phyloP scores from a whole-genome alignment of 1,140 invertebrate species.

The Drosophila teissieri region DNA sequence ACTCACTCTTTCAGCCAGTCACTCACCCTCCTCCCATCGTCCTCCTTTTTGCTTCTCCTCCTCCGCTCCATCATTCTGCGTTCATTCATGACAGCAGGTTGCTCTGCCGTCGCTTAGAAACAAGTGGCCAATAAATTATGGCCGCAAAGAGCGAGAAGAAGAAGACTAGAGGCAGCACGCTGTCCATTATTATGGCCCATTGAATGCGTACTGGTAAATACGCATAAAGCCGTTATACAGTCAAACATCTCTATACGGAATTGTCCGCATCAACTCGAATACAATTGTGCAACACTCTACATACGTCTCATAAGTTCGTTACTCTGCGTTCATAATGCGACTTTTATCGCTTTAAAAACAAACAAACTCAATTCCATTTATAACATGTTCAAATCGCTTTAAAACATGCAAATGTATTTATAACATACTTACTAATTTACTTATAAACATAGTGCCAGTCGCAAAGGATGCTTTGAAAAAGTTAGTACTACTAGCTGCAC shows the following conservation, averaged over 20 bases:
- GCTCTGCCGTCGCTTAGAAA: slow-evolving; percentile 70
- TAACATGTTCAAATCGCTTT: too few species aligned
- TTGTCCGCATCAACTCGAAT: too few species aligned
- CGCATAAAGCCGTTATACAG: slow-evolving; percentile 72
- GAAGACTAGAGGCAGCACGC: slow-evolving; percentile 22
- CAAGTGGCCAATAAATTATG: slow-evolving; percentile 82
- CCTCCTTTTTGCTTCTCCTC: background rate
- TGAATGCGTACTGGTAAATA: slow-evolving; percentile 78
- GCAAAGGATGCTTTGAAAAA: too few species aligned
- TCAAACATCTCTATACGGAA: slow-evolving; percentile 6
- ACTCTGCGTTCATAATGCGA: background rate
- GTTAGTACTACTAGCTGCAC: too few species aligned
- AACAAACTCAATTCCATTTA: too few species aligned
- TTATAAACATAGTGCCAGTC: too few species aligned
- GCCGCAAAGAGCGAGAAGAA: slow-evolving; percentile 41
- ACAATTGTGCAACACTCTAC: background rate
- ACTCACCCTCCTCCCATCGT: slow-evolving; percentile 5
- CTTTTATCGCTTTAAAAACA: too few species aligned
- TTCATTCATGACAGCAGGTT: slow-evolving; percentile 60
- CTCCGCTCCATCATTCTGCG: slow-evolving; percentile 2
- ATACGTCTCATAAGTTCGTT: background rate
- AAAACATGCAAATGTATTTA: too few species aligned
- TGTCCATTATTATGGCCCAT: slow-evolving; percentile 74
- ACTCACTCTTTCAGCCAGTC: slow-evolving; percentile 45
- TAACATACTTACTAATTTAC: too few species aligned